Evolutionary conservation across 2,797 vertebrate species (phyloP), one percentile per base, ranked within the genome.

Genomic region (Thalassophryne amazonica): DNA sequence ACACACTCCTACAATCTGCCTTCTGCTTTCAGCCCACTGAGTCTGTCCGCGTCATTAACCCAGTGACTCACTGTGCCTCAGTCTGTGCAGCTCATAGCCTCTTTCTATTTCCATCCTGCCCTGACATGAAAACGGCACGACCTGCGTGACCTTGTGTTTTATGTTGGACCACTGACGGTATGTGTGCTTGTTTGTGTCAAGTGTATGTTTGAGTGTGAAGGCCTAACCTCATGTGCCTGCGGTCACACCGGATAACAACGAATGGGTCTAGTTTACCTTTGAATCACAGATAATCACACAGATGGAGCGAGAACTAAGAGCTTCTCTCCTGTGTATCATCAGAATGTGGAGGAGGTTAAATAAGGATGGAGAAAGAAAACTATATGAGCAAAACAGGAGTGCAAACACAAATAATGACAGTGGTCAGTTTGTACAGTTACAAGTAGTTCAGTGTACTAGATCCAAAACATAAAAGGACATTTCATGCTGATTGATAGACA

Each of bases 1-100:
- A 30, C 50, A 21, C 48, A n/a, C 29, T 21, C 46, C 9, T 18
- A 29, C 55, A 31, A 52, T 66, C 51, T 2, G 31, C 68, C 63
- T 69, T 66, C 51, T 73, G 56, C 72, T 78, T 69, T 78, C 71
- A 73, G 61, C 60, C 64, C 64, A 77, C 74, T 84, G 78, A 78
- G 73, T 73, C 62, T 35, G 64, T 84, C 78, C 77, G 64, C 58
- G 66, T 76, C 79, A 77, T 86, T 75, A 58, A 74, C 60, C 67
- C 52, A 76, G 68, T 87, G 81, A 87, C 66, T 87, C 83, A 85
- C 52, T 49, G 72, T 65, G 80, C 77, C 79, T 75, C 53, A 61
- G 69, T 73, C 73, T 60, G 64, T 82, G 60, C 60, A 67, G 76
- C 78, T 79, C 76, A 57, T 78, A 71, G 76, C 60, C 23, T 74